Evolutionary conservation across 1,140 invertebrate species (phyloP).

Genomic region (Littorina saxatilis): DNA sequence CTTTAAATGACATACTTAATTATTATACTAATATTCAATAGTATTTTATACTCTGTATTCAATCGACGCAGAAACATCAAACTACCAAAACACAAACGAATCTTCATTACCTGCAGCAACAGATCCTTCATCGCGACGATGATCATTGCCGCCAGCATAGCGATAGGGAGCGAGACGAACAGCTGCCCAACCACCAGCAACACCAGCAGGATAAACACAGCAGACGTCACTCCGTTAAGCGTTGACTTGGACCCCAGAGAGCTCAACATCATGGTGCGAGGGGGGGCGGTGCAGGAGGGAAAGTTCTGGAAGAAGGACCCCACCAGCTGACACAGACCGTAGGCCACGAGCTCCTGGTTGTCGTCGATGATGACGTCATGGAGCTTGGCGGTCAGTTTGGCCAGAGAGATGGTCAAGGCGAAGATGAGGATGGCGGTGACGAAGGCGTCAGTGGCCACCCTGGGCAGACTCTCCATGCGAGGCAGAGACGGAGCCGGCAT

Average conservation of each 20-base stretch:
- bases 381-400: slow-evolving; percentile 72
- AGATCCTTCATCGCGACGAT: slow-evolving; percentile 70
- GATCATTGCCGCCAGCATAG: slow-evolving; percentile 69
- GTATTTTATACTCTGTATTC: too few species aligned
- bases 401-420: slow-evolving; percentile 42
- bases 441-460: slow-evolving; percentile 29
- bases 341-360: slow-evolving; percentile 77
- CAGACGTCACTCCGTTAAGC: slow-evolving; percentile 70
- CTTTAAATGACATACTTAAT: too few species aligned
- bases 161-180: slow-evolving; percentile 73
- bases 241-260: slow-evolving; percentile 55
- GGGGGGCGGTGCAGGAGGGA: slow-evolving; percentile 85
- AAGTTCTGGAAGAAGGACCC: slow-evolving; percentile 77
- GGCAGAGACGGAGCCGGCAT: slow-evolving; percentile 54
- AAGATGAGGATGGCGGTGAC: slow-evolving; percentile 40
- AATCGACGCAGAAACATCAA: too few species aligned
- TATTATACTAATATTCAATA: too few species aligned
- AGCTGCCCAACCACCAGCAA: slow-evolving; percentile 74
- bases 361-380: slow-evolving; percentile 72
- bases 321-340: slow-evolving; percentile 75
- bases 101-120: slow-evolving; percentile 80
- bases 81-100: too few species aligned
- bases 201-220: slow-evolving; percentile 75
- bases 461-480: slow-evolving; percentile 17
- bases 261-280: slow-evolving; percentile 82